Percentiles rank a stretch among this genome's conserved stretches.
Conservation (phyloP, 2,888 invertebrate species). For the Empis livida region DNA sequence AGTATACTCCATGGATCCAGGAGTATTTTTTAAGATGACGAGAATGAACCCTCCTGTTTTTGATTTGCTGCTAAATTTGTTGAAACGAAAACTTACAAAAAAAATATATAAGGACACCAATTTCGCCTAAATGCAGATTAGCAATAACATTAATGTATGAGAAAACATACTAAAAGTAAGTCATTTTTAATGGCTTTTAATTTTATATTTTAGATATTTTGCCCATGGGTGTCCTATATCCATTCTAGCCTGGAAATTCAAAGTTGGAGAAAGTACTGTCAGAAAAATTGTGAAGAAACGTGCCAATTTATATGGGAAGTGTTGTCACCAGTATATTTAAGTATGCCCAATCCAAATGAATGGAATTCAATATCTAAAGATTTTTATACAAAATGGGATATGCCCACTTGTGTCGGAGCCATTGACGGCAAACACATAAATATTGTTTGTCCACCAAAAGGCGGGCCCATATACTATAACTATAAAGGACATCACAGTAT, state of each 20-base stretch:
- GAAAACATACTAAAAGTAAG: too few relatives aligned
- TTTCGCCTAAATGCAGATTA: not conserved
- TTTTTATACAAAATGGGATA: not conserved
- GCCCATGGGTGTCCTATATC: not conserved
- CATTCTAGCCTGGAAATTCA: too few relatives aligned
- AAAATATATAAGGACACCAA: not conserved
- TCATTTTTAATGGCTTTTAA: too few relatives aligned
- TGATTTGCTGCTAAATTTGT: too few relatives aligned
- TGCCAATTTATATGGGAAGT: too few relatives aligned
- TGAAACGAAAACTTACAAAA: not conserved
- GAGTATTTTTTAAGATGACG: too few relatives aligned
- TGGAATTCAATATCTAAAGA: not conserved
- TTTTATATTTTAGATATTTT: not conserved
- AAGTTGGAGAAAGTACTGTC: too few relatives aligned
- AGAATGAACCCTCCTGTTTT: too few relatives aligned
- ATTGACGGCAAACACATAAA: not conserved
- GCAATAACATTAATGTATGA: not conserved
- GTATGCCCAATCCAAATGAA: too few relatives aligned
- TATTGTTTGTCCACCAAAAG: not conserved
- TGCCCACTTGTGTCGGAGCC: not conserved
- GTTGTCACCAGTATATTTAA: too few relatives aligned
- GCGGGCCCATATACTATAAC: not conserved
- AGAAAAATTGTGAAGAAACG: too few relatives aligned
- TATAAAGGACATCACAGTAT: not conserved
- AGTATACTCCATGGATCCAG: too few relatives aligned